Conservation (phyloP, 2,113 vertebrate genomes). For the Silurus asotus region DNA sequence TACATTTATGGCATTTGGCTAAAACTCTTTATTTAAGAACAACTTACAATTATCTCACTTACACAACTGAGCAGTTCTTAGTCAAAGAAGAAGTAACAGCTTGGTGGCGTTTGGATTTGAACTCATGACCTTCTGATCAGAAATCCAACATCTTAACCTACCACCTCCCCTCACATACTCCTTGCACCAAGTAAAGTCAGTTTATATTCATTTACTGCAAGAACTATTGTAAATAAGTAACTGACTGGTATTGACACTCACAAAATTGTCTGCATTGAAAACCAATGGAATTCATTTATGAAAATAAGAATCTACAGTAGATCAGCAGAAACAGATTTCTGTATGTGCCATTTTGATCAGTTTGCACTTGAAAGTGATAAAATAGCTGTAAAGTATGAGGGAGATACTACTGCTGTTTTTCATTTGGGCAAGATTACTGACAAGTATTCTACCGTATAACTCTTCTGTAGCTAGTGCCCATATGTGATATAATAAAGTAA, state of each 20-base stretch:
- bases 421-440: background rate
- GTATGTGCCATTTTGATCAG: background rate
- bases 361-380: background rate
- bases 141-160: too few relatives aligned
- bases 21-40: too few relatives aligned
- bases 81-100: too few relatives aligned
- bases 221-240: background rate
- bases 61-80: too few relatives aligned
- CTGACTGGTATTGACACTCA: background rate
- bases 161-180: background rate
- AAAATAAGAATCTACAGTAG: background rate
- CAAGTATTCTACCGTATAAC: background rate
- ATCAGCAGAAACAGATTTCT: background rate
- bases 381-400: background rate
- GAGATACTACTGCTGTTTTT: background rate
- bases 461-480: background rate
- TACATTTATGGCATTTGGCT: too few relatives aligned
- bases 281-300: background rate
- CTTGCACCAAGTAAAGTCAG: background rate
- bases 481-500: background rate
- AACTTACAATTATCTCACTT: too few relatives aligned
- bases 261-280: background rate
- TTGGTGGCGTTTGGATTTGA: too few relatives aligned
- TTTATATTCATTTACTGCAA: background rate
- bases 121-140: too few relatives aligned